Percentiles rank a stretch among this genome's conserved stretches.
Evolutionary conservation across 2,888 invertebrate genomes (phyloP).

Genomic region (Chromoteleia sp.): DNA sequence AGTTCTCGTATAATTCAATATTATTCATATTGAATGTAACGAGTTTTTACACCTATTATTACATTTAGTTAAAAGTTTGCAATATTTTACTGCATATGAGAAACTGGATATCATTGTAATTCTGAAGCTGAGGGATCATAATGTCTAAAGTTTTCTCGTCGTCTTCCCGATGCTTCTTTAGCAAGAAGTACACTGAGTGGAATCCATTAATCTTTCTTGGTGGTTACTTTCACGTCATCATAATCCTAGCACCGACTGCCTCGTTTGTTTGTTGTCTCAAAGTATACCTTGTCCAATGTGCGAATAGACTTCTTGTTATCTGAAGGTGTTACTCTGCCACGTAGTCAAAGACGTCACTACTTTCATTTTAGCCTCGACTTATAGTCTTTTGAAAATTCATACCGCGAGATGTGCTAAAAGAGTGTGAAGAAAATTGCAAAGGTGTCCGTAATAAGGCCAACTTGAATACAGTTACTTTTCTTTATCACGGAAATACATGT

Average conservation of each 20-base stretch:
- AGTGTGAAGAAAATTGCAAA: slow-evolving; percentile 43
- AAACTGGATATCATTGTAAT: slow-evolving; percentile 54
- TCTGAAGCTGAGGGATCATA: slow-evolving; percentile 46
- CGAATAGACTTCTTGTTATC: slow-evolving; percentile 68
- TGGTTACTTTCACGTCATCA: slow-evolving; percentile 76
- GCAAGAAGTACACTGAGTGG: slow-evolving; percentile 64
- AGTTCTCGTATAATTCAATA: too few relatives aligned
- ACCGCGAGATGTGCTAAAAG: slow-evolving; percentile 46
- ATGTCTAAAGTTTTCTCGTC: slow-evolving; percentile 63
- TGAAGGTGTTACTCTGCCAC: slow-evolving; percentile 51
- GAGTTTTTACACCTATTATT: too few relatives aligned
- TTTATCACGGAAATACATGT: slow-evolving; percentile 5
- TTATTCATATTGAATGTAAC: too few relatives aligned
- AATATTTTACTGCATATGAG: slow-evolving; percentile 28
- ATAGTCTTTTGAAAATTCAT: slow-evolving; percentile 65
- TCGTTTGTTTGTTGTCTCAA: slow-evolving; percentile 67
- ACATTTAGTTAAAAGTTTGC: background rate
- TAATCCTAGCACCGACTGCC: slow-evolving; percentile 74
- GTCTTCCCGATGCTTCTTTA: slow-evolving; percentile 63
- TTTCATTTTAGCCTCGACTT: slow-evolving; percentile 58
- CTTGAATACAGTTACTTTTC: slow-evolving; percentile 36
- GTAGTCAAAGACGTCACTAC: slow-evolving; percentile 62
- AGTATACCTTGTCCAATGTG: slow-evolving; percentile 58
- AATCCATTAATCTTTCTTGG: slow-evolving; percentile 78
- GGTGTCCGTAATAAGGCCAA: slow-evolving; percentile 52